These are phyloP conservation scores for Drosophila hamatofila DNA, from an alignment of 2,888 invertebrate species.

Conservation along the genomic window DNA sequence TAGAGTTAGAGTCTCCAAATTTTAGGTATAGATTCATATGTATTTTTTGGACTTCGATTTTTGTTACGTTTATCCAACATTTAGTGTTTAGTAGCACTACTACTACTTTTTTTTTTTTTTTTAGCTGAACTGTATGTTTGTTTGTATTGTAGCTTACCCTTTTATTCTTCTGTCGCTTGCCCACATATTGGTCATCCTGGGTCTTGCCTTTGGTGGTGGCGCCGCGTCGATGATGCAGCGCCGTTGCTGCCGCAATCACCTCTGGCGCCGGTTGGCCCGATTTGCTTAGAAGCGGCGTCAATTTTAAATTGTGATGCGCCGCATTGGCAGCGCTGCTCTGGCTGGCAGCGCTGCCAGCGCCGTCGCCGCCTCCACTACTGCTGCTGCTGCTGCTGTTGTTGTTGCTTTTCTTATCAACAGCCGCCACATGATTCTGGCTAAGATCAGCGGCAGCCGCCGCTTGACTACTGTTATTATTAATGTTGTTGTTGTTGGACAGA, in stretches of 20 bases:
- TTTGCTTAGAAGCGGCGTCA: conserved; percentile 38
- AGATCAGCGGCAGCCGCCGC: conserved; percentile 15
- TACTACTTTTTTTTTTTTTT: too few relatives aligned
- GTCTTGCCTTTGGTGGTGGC: conserved; percentile 73
- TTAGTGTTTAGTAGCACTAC: too few relatives aligned
- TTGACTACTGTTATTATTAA: conserved; percentile 11
- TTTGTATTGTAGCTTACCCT: conserved; percentile 55
- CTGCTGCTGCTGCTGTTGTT: conserved; percentile 9
- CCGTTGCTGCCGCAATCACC: conserved; percentile 39
- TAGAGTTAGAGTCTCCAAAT: too few relatives aligned
- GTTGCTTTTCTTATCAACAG: conserved; percentile 30
- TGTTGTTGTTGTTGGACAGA: conserved; percentile 27
- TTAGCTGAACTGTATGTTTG: too few relatives aligned
- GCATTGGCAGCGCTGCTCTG: conserved; percentile 10
- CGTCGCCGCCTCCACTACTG: background rate
- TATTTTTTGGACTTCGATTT: too few relatives aligned
- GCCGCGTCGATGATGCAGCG: conserved; percentile 48
- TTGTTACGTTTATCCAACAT: too few relatives aligned
- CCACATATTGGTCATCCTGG: conserved; percentile 73
- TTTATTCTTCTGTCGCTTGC: conserved; percentile 74
- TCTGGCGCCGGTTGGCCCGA: conserved; percentile 41
- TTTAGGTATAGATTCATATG: too few relatives aligned
- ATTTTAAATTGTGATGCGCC: conserved; percentile 32
- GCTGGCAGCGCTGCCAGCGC: background rate
- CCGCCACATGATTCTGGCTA: conserved; percentile 39